Base-by-base conservation (phyloP, 2,888 invertebrate genomes). In the Platerodrilus igneus region DNA sequence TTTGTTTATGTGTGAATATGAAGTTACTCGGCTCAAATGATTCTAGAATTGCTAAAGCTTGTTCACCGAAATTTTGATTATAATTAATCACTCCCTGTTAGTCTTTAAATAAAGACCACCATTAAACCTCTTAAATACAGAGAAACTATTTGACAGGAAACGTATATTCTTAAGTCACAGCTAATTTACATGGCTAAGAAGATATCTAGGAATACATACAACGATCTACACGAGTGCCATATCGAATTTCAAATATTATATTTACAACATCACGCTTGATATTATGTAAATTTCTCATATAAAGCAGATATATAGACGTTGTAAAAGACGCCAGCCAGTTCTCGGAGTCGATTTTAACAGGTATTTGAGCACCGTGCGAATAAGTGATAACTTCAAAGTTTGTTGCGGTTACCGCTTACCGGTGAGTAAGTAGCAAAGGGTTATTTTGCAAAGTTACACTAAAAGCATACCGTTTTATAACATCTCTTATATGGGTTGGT, bases 391-490 rank as follows among this genome's bases (percentile, higher is more conserved):
- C 30, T 31, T 25, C 7, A 22, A 36, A 26, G 35, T 41, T 41
- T 31, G 16, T 26, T 11, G 33, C 15, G 31, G n/a, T n/a, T n/a
- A n/a, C n/a, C n/a, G n/a, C n/a, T 33, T 16, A 31, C 30, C 34
- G 38, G 33, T 34, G 38, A 41, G 41, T 39, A 39, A 30, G 41
- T 37, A 37, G 16, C 32, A 25, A 26, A 25, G 13, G 23, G 27
- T 31, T 30, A 34, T 38, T 43, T 29, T 35, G 34, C 43, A 17
- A 38, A 43, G 38, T 38, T 43, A 34, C 34, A 38, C 42, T 43
- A 35, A 43, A 42, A 43, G 43, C 38, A 25, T 43, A 43, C 34
- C 43, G 34, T 33, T 38, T 43, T 43, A 43, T 43, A 37, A 34
- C 25, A 29, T 21, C 36, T 41, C 26, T 36, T 35, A 26, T 34